Evolutionary conservation across 23 tunicate genomes (phyloP), one percentile per base, ranked within the genome.

Genomic region (Pegea sp.): DNA sequence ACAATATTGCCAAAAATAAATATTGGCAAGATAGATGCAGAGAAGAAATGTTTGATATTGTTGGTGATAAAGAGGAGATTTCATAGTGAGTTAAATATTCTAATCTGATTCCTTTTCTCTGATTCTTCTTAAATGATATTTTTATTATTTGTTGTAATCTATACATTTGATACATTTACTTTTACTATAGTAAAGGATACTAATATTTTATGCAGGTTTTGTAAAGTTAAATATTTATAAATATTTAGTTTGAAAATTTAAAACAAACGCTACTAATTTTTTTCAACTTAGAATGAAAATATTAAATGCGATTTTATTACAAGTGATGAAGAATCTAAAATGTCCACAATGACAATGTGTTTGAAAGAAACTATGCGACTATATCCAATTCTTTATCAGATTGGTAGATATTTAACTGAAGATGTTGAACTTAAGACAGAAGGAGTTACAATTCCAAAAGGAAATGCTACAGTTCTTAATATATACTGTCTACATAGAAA

Each of bases 31-130:
- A 46, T 22, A 68, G 58, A 32, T 68, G 74, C 26, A 34, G 74
- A 21, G 65, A 68, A 27, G 74, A 68, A 68, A 1, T 68, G n/a
- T 24, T 42, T 26, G 30, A 31, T 2, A 52, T 60, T 13, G 38
- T 68, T 24, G 74, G 74, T 3, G 64, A 68, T 34, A 68, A 59
- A 57, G 57, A 49, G n/a, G 53, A 34, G 23, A 24, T 29, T 13
- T 60, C 60, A 60, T 33, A 13, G 76, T 69, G 6, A 52, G 73
- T 51, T n/a, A n/a, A n/a, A n/a, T n/a, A n/a, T n/a, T n/a, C n/a
- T n/a, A n/a, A n/a, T n/a, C n/a, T n/a, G n/a, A 8, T 38, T 38
- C 16, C 46, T 38, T 8, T 8, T 8, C 46, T 38, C 16, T 38
- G 46, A 8, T 38, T 38, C 46, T 8, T 8, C 46, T 38, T 38